Percentiles rank a stretch among this genome's conserved stretches.
phyloP scores from a whole-genome alignment of 2,797 vertebrate genomes.

The Gobio occitaniae region DNA sequence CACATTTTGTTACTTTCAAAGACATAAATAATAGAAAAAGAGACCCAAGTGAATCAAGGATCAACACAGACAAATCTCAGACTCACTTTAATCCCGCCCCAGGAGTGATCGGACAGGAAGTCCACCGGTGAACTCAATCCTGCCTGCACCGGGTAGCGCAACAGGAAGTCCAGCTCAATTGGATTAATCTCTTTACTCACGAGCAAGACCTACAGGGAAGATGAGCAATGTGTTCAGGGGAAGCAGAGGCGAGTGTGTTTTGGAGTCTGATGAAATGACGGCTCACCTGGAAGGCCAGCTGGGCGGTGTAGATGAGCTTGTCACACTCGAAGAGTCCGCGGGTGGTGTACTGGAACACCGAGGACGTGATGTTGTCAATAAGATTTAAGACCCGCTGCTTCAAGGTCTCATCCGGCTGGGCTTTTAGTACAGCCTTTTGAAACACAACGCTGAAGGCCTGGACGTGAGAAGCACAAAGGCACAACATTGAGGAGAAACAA shows the following conservation, averaged over 20 bases:
- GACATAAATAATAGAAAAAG: neutral
- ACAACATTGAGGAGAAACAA: neutral
- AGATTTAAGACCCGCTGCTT: slow-evolving; percentile 83
- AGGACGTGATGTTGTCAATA: slow-evolving; percentile 92
- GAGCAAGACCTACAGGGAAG: slow-evolving; percentile 69
- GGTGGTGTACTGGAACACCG: slow-evolving; percentile 89
- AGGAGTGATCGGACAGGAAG: slow-evolving; percentile 90
- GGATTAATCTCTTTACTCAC: slow-evolving; percentile 69
- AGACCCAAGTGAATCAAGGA: too few relatives aligned
- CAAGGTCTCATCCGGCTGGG: slow-evolving; percentile 79
- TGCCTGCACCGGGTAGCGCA: slow-evolving; percentile 79
- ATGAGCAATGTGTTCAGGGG: neutral
- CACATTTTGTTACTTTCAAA: neutral
- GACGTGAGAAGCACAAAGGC: neutral
- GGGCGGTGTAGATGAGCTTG: slow-evolving; percentile 72
- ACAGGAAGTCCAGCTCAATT: slow-evolving; percentile 89
- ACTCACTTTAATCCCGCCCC: slow-evolving; percentile 94
- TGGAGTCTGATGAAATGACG: slow-evolving; percentile 72
- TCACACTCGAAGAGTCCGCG: slow-evolving; percentile 81
- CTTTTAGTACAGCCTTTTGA: slow-evolving; percentile 89
- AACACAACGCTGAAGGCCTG: slow-evolving; percentile 93
- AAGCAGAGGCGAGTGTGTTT: neutral
- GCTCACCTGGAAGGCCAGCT: slow-evolving; percentile 85
- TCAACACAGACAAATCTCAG: too few relatives aligned
- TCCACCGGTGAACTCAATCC: slow-evolving; percentile 86